Conservation (phyloP, 1,140 invertebrate species). For the Zaprionus lachaisei region DNA sequence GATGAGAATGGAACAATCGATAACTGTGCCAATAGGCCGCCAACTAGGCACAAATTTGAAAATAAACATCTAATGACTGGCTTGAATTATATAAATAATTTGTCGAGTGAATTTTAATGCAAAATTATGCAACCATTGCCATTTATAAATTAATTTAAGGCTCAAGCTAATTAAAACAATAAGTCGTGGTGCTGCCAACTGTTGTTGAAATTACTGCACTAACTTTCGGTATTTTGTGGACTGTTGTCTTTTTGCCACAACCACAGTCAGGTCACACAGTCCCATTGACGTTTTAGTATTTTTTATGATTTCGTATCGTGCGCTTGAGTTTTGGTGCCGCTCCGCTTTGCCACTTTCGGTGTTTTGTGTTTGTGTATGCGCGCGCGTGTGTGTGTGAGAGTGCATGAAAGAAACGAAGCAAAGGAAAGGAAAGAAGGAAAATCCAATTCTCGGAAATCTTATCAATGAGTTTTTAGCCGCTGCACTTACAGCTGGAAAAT, state of each 20-base stretch:
- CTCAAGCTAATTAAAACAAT: not conserved
- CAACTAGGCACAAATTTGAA: not conserved
- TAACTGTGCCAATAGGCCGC: conserved; percentile 1
- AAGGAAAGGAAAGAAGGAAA: conserved; percentile 33
- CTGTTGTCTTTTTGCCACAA: not conserved
- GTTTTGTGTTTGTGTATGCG: conserved; percentile 34
- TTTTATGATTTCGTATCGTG: conserved; percentile 46
- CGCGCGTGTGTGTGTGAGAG: conserved; percentile 32
- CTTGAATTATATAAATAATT: no score
- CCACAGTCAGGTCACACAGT: conserved; percentile 9
- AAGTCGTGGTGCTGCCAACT: not conserved
- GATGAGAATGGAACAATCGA: conserved; percentile 20
- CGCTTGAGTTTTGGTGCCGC: conserved; percentile 19
- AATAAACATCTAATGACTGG: not conserved
- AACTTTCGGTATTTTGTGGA: not conserved
- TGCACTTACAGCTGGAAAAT: conserved; percentile 46
- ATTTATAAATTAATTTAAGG: not conserved
- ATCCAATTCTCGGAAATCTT: conserved; percentile 70
- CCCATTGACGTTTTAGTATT: conserved; percentile 19
- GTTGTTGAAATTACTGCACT: not conserved
- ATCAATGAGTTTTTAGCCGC: conserved; percentile 62
- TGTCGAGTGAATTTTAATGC: not conserved
- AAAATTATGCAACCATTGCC: not conserved
- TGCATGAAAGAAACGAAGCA: conserved; percentile 38
- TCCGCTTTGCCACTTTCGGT: conserved; percentile 29